These are phyloP conservation scores for Cheirogaleus major DNA, from an alignment of 2,797 vertebrate genomes.

Conservation along the genomic window DNA sequence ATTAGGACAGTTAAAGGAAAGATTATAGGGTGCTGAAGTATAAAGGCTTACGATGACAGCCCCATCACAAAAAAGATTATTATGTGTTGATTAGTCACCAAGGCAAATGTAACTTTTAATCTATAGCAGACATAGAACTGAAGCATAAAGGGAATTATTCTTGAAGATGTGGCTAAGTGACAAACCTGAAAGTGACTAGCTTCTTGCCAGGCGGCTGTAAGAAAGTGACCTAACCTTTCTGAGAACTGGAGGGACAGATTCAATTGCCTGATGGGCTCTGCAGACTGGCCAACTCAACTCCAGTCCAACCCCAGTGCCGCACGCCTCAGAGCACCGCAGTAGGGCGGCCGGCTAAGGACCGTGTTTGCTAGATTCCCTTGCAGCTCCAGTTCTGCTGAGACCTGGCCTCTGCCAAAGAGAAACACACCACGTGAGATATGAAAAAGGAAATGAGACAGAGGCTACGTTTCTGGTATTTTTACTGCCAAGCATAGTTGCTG, in stretches of 20 bases:
- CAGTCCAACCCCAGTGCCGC: accelerated
- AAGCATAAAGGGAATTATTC: not conserved
- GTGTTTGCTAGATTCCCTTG: not conserved
- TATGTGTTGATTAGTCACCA: not conserved
- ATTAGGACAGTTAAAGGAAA: not conserved
- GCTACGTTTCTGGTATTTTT: not conserved
- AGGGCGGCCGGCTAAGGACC: not conserved
- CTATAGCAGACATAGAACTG: not conserved
- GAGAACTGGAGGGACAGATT: not conserved
- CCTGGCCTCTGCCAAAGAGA: not conserved
- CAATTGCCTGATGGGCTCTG: accelerated
- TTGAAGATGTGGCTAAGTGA: not conserved
- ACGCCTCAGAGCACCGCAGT: accelerated
- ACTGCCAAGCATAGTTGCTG: not conserved
- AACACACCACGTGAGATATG: not conserved
- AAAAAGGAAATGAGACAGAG: constrained; percentile 55
- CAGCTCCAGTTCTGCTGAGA: not conserved
- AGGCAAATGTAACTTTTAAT: not conserved
- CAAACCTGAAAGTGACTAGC: not conserved
- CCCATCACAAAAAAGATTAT: not conserved
- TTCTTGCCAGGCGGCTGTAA: not conserved
- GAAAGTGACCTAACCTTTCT: not conserved
- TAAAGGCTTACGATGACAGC: not conserved
- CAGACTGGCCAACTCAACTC: not conserved
- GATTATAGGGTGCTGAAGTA: not conserved